These are phyloP conservation scores for Spialia ferax DNA, from an alignment of 2,888 invertebrate genomes.

Conservation along the genomic window DNA sequence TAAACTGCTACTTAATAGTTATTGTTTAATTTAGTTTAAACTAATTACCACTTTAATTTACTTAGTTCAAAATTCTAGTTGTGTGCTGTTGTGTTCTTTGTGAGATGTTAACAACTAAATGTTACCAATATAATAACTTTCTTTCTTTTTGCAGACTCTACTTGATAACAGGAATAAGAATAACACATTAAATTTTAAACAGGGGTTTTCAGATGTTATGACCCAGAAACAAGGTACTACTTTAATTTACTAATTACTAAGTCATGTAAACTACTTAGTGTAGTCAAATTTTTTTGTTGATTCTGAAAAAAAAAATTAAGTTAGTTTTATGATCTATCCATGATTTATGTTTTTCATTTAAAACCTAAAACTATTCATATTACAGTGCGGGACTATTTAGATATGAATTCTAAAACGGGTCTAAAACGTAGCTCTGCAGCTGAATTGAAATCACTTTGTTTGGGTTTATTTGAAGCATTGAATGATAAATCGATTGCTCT, in stretches of 20 bases:
- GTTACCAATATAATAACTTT: background rate
- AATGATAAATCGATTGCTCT: slow-evolving; percentile 95
- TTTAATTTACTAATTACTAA: no score
- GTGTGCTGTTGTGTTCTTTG: no score
- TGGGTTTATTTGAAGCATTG: slow-evolving; percentile 93
- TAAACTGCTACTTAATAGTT: no score
- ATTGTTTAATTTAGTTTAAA: no score
- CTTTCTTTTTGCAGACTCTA: slow-evolving; percentile 84
- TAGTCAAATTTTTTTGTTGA: no score
- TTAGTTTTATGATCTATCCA: no score
- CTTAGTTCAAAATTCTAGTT: no score
- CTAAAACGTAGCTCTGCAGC: slow-evolving; percentile 85
- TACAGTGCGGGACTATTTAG: slow-evolving; percentile 91
- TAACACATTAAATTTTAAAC: slow-evolving; percentile 89
- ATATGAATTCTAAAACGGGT: slow-evolving; percentile 83
- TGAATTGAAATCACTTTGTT: slow-evolving; percentile 92
- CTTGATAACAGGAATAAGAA: slow-evolving; percentile 91
- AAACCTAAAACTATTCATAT: slow-evolving; percentile 43
- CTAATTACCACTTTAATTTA: no score
- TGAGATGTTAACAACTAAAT: no score
- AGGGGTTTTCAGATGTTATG: slow-evolving; percentile 90
- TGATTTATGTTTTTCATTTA: slow-evolving; percentile 5
- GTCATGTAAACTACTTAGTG: no score
- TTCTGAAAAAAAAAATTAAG: no score
- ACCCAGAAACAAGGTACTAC: slow-evolving; percentile 95